Conservation (phyloP, 1,140 invertebrate species). For the Laupala kohalensis region DNA sequence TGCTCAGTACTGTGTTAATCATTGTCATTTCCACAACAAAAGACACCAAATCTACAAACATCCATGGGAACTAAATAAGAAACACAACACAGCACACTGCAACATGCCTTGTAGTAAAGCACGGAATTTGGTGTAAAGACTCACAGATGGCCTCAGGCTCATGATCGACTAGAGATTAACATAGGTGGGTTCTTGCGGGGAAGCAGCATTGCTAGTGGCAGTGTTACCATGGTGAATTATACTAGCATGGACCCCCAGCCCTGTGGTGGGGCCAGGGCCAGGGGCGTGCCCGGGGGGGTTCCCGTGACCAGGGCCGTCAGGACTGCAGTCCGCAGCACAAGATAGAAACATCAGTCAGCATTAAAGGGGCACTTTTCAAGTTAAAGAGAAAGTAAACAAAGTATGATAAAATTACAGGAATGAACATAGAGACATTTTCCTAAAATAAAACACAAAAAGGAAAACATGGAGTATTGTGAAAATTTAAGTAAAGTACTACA, state of each 20-base stretch:
- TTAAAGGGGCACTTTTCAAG: constrained; percentile 30
- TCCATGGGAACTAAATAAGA: constrained; percentile 6
- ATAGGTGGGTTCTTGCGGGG: constrained; percentile 80
- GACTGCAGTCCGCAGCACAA: constrained; percentile 23
- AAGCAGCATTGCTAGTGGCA: constrained; percentile 49
- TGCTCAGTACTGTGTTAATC: neutral
- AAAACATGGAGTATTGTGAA: constrained; percentile 5
- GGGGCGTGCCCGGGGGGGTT: constrained; percentile 26
- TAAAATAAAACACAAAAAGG: neutral
- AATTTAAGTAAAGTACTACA: neutral
- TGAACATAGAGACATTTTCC: constrained; percentile 2
- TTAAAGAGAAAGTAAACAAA: neutral
- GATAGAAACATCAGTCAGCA: constrained; percentile 33
- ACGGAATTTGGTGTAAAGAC: neutral
- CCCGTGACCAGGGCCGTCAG: constrained; percentile 9
- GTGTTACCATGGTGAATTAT: constrained; percentile 27
- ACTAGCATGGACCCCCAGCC: constrained; percentile 42
- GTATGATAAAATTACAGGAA: constrained; percentile 3
- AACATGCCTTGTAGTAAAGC: neutral
- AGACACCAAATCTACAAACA: constrained; percentile 2
- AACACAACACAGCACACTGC: neutral
- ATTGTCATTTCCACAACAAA: neutral
- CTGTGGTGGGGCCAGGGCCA: constrained; percentile 29
- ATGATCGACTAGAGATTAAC: constrained; percentile 74
- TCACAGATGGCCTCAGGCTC: constrained; percentile 11